Evolutionary conservation across 2,888 invertebrate species (phyloP).

Genomic region (Lumbricus terrestris): DNA sequence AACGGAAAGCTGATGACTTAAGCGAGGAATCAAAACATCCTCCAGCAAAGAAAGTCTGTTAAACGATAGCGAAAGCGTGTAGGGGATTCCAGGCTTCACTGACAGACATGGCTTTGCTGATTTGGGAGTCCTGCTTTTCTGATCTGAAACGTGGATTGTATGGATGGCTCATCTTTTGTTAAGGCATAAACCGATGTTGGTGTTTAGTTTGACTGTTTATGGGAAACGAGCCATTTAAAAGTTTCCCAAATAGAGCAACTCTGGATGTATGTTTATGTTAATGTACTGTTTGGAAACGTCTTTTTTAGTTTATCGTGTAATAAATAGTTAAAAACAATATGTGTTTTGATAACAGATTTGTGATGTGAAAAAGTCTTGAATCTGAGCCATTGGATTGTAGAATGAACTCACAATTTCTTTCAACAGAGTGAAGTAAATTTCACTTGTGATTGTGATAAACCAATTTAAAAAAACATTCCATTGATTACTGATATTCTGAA

Average conservation of each 20-base stretch:
- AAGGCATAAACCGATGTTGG: not conserved
- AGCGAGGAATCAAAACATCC: not conserved
- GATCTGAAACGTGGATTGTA: not conserved
- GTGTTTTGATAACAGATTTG: not conserved
- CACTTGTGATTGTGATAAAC: not conserved
- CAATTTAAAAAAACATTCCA: too few relatives aligned
- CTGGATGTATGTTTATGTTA: not conserved
- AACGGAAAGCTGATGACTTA: not conserved
- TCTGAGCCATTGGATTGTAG: not conserved
- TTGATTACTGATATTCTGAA: too few relatives aligned
- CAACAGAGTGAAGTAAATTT: not conserved
- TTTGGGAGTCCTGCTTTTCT: not conserved
- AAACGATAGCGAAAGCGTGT: not conserved
- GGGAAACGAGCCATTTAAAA: not conserved
- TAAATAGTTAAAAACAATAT: not conserved
- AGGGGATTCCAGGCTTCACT: not conserved
- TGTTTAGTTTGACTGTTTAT: not conserved
- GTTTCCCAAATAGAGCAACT: not conserved
- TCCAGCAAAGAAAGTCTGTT: slow-evolving; percentile 4
- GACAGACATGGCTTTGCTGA: not conserved
- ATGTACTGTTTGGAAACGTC: not conserved
- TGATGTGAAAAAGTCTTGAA: too few relatives aligned
- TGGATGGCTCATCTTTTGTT: not conserved
- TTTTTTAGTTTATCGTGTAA: not conserved
- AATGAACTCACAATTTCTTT: not conserved